These are phyloP conservation scores for Aethes cnicana DNA, from an alignment of 2,888 invertebrate species.

Conservation along the genomic window DNA sequence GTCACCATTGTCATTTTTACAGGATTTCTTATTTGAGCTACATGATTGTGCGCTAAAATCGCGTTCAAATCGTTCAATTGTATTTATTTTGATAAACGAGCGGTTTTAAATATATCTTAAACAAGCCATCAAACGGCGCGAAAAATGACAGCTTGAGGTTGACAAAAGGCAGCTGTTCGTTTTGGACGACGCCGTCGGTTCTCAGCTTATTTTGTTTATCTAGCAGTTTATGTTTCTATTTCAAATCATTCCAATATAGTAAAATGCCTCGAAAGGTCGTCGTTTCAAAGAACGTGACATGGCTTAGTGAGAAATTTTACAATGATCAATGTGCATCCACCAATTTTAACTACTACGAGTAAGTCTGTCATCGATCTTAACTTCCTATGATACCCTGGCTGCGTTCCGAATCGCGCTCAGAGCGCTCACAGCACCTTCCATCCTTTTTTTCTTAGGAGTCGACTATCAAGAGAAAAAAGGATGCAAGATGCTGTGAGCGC, in stretches of 20 bases:
- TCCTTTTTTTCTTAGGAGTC: no score
- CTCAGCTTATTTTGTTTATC: slow-evolving; percentile 5
- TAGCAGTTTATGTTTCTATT: not conserved
- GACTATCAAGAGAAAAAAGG: no score
- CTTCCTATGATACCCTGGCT: not conserved
- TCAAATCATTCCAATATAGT: slow-evolving; percentile 11
- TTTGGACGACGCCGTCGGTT: not conserved
- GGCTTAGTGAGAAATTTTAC: slow-evolving; percentile 66
- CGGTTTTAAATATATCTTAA: not conserved
- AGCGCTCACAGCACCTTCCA: no score
- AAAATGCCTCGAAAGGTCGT: slow-evolving; percentile 50
- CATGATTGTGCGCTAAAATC: no score
- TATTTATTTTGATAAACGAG: no score
- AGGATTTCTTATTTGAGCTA: no score
- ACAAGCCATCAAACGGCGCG: slow-evolving; percentile 3
- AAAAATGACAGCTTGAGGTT: slow-evolving; percentile 2
- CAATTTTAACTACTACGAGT: slow-evolving; percentile 65
- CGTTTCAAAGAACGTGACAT: slow-evolving; percentile 55
- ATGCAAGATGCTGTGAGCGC: no score
- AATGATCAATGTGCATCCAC: slow-evolving; percentile 56
- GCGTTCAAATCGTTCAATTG: no score
- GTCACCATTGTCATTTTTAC: no score
- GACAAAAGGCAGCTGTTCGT: slow-evolving; percentile 7
- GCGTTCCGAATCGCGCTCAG: no score
- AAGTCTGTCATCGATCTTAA: slow-evolving; percentile 42